Percentiles rank a stretch among this genome's conserved stretches.
phyloP scores from a whole-genome alignment of 2,797 vertebrate genomes.

The Odontamblyopus rebecca region DNA sequence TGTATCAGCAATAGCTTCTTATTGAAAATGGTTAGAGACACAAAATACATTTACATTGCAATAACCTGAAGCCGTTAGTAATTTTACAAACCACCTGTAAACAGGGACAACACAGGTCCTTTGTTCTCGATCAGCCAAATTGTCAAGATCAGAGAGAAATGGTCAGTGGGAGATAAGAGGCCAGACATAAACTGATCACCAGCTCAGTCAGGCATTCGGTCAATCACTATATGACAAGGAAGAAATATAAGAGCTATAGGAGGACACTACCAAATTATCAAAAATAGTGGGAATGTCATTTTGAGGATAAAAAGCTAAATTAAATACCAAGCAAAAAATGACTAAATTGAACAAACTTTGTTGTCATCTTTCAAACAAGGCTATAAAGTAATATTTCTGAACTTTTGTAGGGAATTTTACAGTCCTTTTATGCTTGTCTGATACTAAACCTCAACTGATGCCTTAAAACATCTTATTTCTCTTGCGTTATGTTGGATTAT shows the following conservation, averaged over 20 bases:
- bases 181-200: conserved; percentile 1
- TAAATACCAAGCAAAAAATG: too few species aligned
- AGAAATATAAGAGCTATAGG: neutral
- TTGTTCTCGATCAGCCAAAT: neutral
- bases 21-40: neutral
- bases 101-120: conserved; percentile 3
- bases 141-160: neutral
- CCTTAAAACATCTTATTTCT: too few species aligned
- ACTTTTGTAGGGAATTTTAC: too few species aligned
- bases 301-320: neutral
- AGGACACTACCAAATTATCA: neutral
- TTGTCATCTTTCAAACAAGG: too few species aligned
- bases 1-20: neutral
- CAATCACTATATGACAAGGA: neutral
- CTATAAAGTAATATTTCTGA: too few species aligned
- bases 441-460: too few species aligned
- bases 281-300: neutral
- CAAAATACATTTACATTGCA: neutral
- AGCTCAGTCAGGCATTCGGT: conserved; percentile 8
- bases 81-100: neutral
- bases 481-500: too few species aligned
- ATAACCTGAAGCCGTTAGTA: neutral
- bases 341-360: too few species aligned
- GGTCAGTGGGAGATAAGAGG: conserved; percentile 4
- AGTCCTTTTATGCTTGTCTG: too few species aligned